Conservation (phyloP, 2,113 vertebrate species). For the Triplophysa siluroides region DNA sequence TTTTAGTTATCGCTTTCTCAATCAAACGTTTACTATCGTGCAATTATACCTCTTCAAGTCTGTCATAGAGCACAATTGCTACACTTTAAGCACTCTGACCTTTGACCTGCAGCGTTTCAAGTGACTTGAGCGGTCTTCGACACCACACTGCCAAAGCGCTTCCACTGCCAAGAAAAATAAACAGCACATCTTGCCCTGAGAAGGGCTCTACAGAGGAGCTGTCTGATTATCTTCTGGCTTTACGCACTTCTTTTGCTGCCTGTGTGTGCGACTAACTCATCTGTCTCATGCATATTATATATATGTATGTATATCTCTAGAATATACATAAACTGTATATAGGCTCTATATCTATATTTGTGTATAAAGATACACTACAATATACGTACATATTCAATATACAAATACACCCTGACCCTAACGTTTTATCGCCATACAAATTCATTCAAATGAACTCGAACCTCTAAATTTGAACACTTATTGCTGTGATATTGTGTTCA, state of each 20-base stretch:
- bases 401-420: too few relatives aligned
- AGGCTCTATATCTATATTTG: too few relatives aligned
- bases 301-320: too few relatives aligned
- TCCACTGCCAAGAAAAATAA: conserved; percentile 59
- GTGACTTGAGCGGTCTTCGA: conserved; percentile 49
- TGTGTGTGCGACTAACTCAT: background rate
- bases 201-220: conserved; percentile 37
- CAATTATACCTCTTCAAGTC: conserved; percentile 36
- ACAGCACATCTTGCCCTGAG: conserved; percentile 56
- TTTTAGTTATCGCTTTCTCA: conserved; percentile 21
- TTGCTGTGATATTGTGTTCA: too few relatives aligned
- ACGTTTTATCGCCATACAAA: too few relatives aligned
- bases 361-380: too few relatives aligned
- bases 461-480: too few relatives aligned
- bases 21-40: conserved; percentile 5
- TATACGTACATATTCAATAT: too few relatives aligned
- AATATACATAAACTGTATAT: too few relatives aligned
- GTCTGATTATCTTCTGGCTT: conserved; percentile 36
- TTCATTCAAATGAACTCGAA: too few relatives aligned
- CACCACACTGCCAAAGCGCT: conserved; percentile 48
- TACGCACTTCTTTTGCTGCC: conserved; percentile 20
- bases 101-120: conserved; percentile 61
- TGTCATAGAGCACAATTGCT: conserved; percentile 65
- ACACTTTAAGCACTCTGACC: conserved; percentile 56
- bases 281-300: background rate